These are phyloP conservation scores for Eulithis prunata DNA, from an alignment of 2,888 invertebrate genomes.

Conservation along the genomic window DNA sequence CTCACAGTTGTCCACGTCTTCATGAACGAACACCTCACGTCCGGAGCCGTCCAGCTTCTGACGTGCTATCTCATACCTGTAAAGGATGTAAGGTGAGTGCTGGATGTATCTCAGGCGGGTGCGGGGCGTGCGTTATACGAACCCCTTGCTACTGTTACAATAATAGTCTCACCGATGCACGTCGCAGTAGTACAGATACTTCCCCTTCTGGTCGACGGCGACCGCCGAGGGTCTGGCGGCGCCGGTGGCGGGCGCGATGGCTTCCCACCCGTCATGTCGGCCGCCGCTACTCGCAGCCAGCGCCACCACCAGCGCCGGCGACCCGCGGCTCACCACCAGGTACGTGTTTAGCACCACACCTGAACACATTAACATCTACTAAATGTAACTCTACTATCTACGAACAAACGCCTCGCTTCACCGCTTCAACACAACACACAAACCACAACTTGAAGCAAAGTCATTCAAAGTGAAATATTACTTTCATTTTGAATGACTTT, in stretches of 20 bases:
- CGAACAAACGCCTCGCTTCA: no score
- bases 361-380: slow-evolving; percentile 43
- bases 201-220: slow-evolving; percentile 86
- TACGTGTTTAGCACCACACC: slow-evolving; percentile 85
- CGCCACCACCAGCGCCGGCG: slow-evolving; percentile 89
- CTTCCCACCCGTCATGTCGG: slow-evolving; percentile 81
- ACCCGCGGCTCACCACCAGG: slow-evolving; percentile 77
- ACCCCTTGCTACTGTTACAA: neutral
- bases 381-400: no score
- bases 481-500: no score
- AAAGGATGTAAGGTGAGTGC: no score
- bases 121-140: no score
- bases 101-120: no score
- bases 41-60: slow-evolving; percentile 86
- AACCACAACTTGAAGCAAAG: no score
- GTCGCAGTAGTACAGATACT: slow-evolving; percentile 87
- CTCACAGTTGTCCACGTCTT: slow-evolving; percentile 86
- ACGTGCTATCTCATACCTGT: slow-evolving; percentile 85
- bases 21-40: slow-evolving; percentile 83
- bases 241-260: slow-evolving; percentile 89
- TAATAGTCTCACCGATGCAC: slow-evolving; percentile 62
- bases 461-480: no score
- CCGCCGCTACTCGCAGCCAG: slow-evolving; percentile 68
- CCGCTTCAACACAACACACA: no score
- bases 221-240: slow-evolving; percentile 87